Percentiles rank a stretch among this genome's conserved stretches.
Conservation (phyloP, 92 coral and sea anemone genomes). For the Chrysogorgia sp. region DNA sequence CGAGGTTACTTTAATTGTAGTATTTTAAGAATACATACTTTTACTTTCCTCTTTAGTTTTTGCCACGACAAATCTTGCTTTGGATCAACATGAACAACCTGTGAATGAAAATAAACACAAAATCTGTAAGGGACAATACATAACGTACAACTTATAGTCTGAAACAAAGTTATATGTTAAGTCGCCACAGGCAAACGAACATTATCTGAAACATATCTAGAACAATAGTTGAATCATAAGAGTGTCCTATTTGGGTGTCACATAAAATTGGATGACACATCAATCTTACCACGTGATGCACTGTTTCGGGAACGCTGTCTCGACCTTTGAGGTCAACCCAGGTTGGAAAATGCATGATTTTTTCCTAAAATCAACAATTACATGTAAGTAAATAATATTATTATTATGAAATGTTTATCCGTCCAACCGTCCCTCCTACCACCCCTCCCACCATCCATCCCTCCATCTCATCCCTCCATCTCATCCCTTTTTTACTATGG, state of each 20-base stretch:
- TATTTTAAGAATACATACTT: constrained; percentile 51
- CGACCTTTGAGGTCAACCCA: constrained; percentile 99
- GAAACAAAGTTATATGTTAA: too few species aligned
- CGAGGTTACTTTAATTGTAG: neutral
- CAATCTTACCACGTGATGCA: constrained; percentile 90
- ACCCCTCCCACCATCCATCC: too few species aligned
- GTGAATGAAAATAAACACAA: neutral
- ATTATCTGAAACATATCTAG: neutral
- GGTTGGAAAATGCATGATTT: constrained; percentile 95
- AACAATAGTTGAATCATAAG: too few species aligned
- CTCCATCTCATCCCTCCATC: too few species aligned
- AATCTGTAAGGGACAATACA: too few species aligned
- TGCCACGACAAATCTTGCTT: constrained; percentile 82
- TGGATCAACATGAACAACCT: constrained; percentile 90
- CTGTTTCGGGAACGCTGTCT: constrained; percentile 95
- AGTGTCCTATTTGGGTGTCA: neutral
- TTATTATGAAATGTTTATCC: too few species aligned
- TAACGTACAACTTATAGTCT: neutral
- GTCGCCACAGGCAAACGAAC: neutral
- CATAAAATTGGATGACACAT: neutral
- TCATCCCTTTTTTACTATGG: too few species aligned
- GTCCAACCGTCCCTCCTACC: too few species aligned
- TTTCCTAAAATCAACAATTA: constrained; percentile 68
- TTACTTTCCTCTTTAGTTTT: constrained; percentile 68
- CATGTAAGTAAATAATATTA: too few species aligned